These are phyloP conservation scores for Asarcornis scutulata DNA, from an alignment of 2,113 vertebrate genomes.

Conservation along the genomic window DNA sequence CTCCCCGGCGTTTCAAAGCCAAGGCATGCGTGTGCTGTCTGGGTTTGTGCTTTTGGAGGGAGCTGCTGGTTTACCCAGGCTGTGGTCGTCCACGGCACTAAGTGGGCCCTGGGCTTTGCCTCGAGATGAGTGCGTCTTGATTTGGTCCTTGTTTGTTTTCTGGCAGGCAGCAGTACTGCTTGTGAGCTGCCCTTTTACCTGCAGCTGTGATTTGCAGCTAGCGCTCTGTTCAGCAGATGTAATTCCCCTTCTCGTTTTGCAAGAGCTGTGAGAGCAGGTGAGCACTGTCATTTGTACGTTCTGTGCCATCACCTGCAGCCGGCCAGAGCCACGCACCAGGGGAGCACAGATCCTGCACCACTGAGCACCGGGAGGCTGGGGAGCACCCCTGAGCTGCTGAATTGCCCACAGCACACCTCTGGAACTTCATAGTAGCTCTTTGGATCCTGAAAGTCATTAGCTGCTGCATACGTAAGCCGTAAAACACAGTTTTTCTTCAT, in stretches of 20 bases:
- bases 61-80: background rate
- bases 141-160: background rate
- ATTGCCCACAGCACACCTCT: background rate
- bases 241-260: background rate
- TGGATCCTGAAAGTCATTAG: background rate
- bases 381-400: background rate
- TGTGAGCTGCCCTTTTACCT: background rate
- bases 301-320: background rate
- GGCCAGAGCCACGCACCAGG: background rate
- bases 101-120: background rate
- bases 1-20: background rate
- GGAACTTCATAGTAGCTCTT: background rate
- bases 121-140: background rate
- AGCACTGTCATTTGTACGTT: background rate
- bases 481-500: background rate
- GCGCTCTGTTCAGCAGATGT: background rate
- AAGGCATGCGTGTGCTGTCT: background rate
- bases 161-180: background rate
- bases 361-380: background rate
- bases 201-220: background rate
- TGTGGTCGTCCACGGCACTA: accelerated
- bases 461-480: background rate
- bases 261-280: background rate
- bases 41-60: background rate
- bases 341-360: background rate